phyloP scores from a whole-genome alignment of 2,888 invertebrate genomes.

The Oasisia sp. region DNA sequence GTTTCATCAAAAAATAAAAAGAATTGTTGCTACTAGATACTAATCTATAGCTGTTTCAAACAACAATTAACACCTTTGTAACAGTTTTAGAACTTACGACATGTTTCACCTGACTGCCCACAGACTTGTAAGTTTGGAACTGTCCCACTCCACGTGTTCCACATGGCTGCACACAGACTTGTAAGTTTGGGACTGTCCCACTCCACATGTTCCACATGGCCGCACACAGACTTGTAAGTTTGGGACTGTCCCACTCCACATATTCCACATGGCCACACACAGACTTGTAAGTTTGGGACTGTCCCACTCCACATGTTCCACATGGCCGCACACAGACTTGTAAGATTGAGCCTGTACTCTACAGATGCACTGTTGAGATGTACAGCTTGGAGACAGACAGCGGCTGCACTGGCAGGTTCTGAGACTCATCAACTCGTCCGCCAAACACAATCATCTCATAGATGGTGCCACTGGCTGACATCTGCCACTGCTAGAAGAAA shows the following conservation, averaged over 20 bases:
- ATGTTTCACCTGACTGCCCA: not conserved
- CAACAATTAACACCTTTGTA: not conserved
- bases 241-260: not conserved
- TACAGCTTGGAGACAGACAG: not conserved
- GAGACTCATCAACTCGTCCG: not conserved
- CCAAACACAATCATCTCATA: not conserved
- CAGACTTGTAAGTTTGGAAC: not conserved
- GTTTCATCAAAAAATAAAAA: too few relatives aligned
- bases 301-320: not conserved
- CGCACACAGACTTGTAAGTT: not conserved
- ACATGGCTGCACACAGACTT: not conserved
- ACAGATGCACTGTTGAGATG: not conserved
- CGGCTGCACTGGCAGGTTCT: not conserved
- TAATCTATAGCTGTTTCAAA: not conserved
- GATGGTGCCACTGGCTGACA: not conserved
- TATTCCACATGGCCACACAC: not conserved
- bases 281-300: not conserved
- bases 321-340: not conserved
- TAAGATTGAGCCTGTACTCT: not conserved
- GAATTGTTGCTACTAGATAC: not conserved
- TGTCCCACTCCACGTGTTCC: not conserved
- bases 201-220: not conserved
- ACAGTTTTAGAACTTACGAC: not conserved
- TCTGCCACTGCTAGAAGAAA: not conserved
- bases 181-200: not conserved